Evolutionary conservation across 1,140 invertebrate genomes (phyloP), one percentile per base, ranked within the genome.

Genomic region (Drosophila teissieri): DNA sequence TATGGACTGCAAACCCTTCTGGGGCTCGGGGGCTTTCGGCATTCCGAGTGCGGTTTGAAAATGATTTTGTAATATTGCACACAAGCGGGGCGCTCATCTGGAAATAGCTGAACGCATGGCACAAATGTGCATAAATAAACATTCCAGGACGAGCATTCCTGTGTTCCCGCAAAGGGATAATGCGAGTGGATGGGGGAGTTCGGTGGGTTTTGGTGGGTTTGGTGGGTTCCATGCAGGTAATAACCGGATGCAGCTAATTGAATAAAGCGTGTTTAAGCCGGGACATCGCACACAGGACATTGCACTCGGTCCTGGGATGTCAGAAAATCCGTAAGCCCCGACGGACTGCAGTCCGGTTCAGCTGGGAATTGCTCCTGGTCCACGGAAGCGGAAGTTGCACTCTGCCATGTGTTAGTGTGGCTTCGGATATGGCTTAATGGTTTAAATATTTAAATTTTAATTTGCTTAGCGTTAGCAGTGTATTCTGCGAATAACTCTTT

Each of bases 181-280:
- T 27, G 63, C 6, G 49, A 46, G 27, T 22, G 27, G 15, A 17
- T 10, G 7, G 17, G 61, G 42, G 17, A 11, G 11, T n/a, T 34
- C n/a, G 48, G 27, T 17, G 48, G 53, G 48, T 1, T n/a, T 34
- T 8, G 48, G 27, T 17, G 48, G 53, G 48, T 1, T 19, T 19
- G 19, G 19, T 19, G 19, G 53, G 48, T 42, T 44, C 22, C 58
- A 73, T 78, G 76, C 84, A 89, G 84, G 84, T 89, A 89, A 89
- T 89, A 89, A 89, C 82, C 84, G 80, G 85, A 89, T 89, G 80
- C 80, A 75, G 76, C 84, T 89, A 89, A 89, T 89, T 89, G 84
- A 89, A 89, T 89, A 89, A 86, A 89, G 77, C 85, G 84, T 77
- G 56, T 78, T 78, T 57, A 70, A 88, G 80, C 69, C 70, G 60